phyloP scores from a whole-genome alignment of 23 tunicate genomes.

The Halocynthia roretzi region DNA sequence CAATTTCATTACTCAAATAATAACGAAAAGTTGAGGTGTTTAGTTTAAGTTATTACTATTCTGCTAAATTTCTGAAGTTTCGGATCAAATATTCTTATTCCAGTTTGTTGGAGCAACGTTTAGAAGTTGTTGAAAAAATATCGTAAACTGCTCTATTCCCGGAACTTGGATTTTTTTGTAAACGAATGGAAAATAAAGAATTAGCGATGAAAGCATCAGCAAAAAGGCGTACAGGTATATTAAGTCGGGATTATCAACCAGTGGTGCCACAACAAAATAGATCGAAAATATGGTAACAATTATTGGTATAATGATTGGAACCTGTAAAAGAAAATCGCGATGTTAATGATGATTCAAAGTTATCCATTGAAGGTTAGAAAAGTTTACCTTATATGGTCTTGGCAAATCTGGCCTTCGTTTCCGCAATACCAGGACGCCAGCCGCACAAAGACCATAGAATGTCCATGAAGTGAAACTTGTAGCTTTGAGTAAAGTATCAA shows the following conservation, averaged over 20 bases:
- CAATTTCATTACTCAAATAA: too few relatives aligned
- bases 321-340: conserved; percentile 30
- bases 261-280: conserved; percentile 55
- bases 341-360: background rate
- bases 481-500: conserved; percentile 44
- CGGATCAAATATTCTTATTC: background rate
- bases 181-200: conserved; percentile 47
- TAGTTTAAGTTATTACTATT: too few relatives aligned
- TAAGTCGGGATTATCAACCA: conserved; percentile 57
- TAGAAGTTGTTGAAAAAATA: conserved; percentile 40
- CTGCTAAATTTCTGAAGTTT: too few relatives aligned
- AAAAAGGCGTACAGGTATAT: conserved; percentile 39
- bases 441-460: conserved; percentile 54
- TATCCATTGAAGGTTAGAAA: background rate
- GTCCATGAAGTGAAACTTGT: conserved; percentile 65
- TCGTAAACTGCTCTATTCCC: conserved; percentile 46
- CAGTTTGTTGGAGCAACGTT: conserved; percentile 74
- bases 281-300: conserved; percentile 40
- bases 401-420: conserved; percentile 28
- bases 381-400: conserved; percentile 58
- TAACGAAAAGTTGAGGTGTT: too few relatives aligned
- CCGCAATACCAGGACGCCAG: conserved; percentile 53
- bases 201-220: conserved; percentile 42
- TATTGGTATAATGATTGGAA: conserved; percentile 50
- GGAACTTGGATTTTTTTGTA: conserved; percentile 42